A percentile compares a stretch with the other conserved stretches of the same genome.
Evolutionary conservation across 2,888 invertebrate genomes (phyloP).

Genomic region (Cheilosia variabilis): DNA sequence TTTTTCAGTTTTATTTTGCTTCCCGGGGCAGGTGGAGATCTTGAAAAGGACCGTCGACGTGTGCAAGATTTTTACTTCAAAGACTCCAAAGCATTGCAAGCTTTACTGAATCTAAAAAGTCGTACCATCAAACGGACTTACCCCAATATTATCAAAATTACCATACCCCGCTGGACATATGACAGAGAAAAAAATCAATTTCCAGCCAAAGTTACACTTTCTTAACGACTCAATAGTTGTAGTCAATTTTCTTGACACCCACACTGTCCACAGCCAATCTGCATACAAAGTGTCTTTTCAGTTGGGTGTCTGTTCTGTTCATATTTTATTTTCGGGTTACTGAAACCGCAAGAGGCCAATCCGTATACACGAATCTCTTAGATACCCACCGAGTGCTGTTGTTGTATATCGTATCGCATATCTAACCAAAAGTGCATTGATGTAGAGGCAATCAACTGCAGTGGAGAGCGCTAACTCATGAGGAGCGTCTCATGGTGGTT

Average conservation of each 20-base stretch:
- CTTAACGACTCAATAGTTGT: too few species aligned
- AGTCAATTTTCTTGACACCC: constrained; percentile 14
- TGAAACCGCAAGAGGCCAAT: constrained; percentile 60
- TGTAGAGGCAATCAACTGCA: constrained; percentile 29
- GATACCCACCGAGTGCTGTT: background rate
- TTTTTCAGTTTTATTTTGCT: too few species aligned
- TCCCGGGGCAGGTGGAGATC: too few species aligned
- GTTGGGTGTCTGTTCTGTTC: constrained; percentile 5
- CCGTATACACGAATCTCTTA: constrained; percentile 17
- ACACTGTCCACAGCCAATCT: constrained; percentile 28
- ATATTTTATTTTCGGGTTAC: constrained; percentile 15
- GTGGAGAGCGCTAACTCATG: constrained; percentile 3
- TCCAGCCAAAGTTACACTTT: background rate
- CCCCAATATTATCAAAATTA: background rate
- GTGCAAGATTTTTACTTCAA: too few species aligned
- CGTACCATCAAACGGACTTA: too few species aligned
- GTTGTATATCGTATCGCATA: constrained; percentile 21
- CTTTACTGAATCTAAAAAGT: too few species aligned
- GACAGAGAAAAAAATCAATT: background rate
- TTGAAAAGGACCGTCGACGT: too few species aligned
- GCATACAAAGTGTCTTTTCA: constrained; percentile 24
- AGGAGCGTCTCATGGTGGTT: constrained; percentile 41
- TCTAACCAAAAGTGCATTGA: constrained; percentile 25
- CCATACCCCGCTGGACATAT: background rate
- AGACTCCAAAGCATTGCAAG: too few species aligned